Percentiles rank a stretch among this genome's conserved stretches.
phyloP scores from a whole-genome alignment of 1,140 invertebrate species.

The Nasonia giraulti region DNA sequence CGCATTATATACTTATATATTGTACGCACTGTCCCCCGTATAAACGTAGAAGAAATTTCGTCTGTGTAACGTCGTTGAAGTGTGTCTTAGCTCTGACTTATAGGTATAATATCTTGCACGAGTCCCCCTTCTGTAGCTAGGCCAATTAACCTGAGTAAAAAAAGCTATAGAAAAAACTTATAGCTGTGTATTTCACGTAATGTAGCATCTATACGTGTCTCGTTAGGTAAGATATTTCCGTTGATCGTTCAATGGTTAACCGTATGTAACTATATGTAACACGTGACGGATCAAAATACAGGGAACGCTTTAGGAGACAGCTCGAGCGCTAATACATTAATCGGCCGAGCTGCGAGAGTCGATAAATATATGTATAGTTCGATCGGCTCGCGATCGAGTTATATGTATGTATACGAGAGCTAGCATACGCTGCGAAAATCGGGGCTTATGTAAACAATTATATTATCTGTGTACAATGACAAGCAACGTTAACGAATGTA shows the following conservation, averaged over 20 bases:
- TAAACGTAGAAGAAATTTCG: not conserved
- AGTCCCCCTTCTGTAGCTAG: not conserved
- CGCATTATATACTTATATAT: too few species aligned
- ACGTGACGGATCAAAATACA: constrained; percentile 26
- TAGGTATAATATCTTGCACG: not conserved
- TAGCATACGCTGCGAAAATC: too few species aligned
- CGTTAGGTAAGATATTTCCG: constrained; percentile 1
- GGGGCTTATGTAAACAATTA: not conserved
- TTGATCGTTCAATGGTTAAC: constrained; percentile 23
- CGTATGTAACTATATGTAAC: not conserved
- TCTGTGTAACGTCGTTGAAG: not conserved
- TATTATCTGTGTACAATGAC: not conserved
- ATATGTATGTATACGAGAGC: not conserved
- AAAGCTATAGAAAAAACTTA: too few species aligned
- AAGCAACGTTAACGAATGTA: not conserved
- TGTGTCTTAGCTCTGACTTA: not conserved
- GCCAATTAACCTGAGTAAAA: too few species aligned
- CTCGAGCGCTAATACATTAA: not conserved
- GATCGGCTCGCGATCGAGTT: not conserved
- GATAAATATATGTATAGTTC: not conserved
- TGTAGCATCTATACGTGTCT: not conserved
- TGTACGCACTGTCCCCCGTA: too few species aligned
- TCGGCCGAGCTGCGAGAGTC: constrained; percentile 7
- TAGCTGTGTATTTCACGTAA: too few species aligned
- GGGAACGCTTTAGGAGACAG: constrained; percentile 33